Evolutionary conservation across 2,888 invertebrate genomes (phyloP).

Genomic region (Tolmerus cingulatus): DNA sequence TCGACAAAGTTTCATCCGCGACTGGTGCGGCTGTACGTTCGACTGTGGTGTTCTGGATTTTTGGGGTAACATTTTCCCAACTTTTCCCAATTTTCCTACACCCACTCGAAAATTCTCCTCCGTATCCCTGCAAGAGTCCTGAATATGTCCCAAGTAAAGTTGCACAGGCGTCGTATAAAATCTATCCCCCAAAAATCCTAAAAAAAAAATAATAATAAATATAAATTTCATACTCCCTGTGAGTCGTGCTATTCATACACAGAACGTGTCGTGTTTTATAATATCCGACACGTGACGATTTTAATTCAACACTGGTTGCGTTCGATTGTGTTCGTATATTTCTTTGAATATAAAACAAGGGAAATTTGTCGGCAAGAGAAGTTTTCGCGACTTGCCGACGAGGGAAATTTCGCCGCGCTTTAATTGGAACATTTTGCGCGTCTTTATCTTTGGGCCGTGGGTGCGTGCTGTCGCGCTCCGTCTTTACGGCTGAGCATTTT

Average conservation of each 20-base stretch:
- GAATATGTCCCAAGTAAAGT: neutral
- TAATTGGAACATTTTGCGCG: conserved; percentile 6
- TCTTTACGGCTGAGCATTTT: neutral
- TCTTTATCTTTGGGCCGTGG: neutral
- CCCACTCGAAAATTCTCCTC: neutral
- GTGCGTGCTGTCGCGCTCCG: neutral
- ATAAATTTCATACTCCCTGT: neutral
- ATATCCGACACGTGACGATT: conserved; percentile 17
- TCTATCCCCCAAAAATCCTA: neutral
- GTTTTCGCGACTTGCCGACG: neutral
- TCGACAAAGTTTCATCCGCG: neutral
- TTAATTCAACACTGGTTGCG: conserved; percentile 30
- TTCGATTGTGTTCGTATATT: neutral
- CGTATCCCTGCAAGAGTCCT: neutral
- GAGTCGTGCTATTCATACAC: neutral
- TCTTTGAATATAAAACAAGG: neutral
- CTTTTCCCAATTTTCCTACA: neutral
- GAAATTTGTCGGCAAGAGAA: neutral
- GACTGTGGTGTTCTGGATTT: neutral
- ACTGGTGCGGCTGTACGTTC: neutral
- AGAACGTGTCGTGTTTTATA: neutral
- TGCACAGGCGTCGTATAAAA: conserved; percentile 1
- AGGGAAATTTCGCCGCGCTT: conserved; percentile 13
- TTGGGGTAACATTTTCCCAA: neutral
- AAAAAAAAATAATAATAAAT: neutral